Evolutionary conservation across 1,140 invertebrate genomes (phyloP), one percentile per base, ranked within the genome.

Genomic region (Sarcophaga peregrina): DNA sequence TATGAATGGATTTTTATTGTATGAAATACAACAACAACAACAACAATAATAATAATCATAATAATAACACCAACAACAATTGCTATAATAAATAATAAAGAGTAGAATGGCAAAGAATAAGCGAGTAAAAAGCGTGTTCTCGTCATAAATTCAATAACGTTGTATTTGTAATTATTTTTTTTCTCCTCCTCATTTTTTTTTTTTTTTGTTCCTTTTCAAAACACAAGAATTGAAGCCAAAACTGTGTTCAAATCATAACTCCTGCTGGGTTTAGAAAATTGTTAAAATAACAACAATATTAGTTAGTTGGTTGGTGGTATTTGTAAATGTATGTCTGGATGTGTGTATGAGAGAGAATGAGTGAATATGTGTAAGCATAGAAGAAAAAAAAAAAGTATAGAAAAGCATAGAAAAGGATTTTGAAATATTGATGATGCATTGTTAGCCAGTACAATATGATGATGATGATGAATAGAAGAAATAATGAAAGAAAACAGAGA

Each of bases 231-330:
- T 68, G 17, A 17, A 68, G 75, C 75, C 75, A 78, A 52, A 78
- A 50, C 47, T 50, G 47, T 78, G 75, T 78, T 78, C 75, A 50
- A 78, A 78, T 78, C 75, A 50, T 11, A 78, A 50, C 75, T 78
- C 75, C 75, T 78, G 75, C 75, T 78, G 75, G n/a, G 75, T 11
- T 78, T 17, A n/a, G 75, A 50, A 78, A 78, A 78, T 37, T 78
- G 75, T 50, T 50, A 78, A 78, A 72, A 72, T 72, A 72, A 72
- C 20, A 78, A 78, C 75, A 78, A 78, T 78, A 78, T 20, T 45
- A 45, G 13, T 37, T 50, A 15, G 8, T 25, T 72, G 62, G 10
- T 47, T 75, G 37, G 62, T 25, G 62, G 62, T 68, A 25, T 37
- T 37, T 37, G 25, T 37, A 37, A 13, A 62, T 5, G 13, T 62